Base-by-base conservation (phyloP, 2,888 invertebrate genomes). In the Oxystoma pomonae region DNA sequence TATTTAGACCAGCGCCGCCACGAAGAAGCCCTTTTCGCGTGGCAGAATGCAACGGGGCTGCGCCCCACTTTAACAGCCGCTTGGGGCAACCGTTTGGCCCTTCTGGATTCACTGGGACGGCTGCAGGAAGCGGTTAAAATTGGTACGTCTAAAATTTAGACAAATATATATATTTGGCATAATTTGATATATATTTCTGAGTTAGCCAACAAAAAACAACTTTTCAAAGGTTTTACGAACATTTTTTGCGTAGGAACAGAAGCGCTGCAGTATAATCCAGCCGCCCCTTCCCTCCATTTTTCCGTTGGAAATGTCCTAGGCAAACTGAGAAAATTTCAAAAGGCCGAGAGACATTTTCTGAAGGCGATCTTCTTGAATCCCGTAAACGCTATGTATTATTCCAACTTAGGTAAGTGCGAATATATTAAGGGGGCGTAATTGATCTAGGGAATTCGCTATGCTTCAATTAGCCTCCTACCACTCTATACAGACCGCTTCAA, bases 41-140 rank as follows among this genome's bases (percentile, higher is more conserved):
- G 96, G 96, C 84, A 86, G 71, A 88, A 89, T 76, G 92, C 97
- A 1, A 92, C 93, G 0, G 78, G 83, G 60, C 83, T 90, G 62
- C 90, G 91, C 74, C 89, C 91, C 0, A 86, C 85, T 0, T 96
- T 97, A 77, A 83, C 86, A 5, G 87, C 91, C 68, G 93, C 97
- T 0, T 98, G 98, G 98, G 92, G 91, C 56, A 98, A 98, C 76
- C 86, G 93, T 74, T 83, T 97, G 59, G 90, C 96, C 5, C 84
- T 96, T 71, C 80, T 93, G 63, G 94, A 95, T 76, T 89, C 89
- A 82, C 78, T 76, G 68, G 71, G 76, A 62, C 70, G 71, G 35
- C 78, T 76, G 60, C 84, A 88, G 12, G 86, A 88, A 75, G 94
- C 94, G 1, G 80, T 92, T 60, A 82, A 85, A 66, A 77, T 90